A percentile compares a stretch with the other conserved stretches of the same genome.
Conservation (phyloP, 2,797 vertebrate species). For the Nannoperca australis region DNA sequence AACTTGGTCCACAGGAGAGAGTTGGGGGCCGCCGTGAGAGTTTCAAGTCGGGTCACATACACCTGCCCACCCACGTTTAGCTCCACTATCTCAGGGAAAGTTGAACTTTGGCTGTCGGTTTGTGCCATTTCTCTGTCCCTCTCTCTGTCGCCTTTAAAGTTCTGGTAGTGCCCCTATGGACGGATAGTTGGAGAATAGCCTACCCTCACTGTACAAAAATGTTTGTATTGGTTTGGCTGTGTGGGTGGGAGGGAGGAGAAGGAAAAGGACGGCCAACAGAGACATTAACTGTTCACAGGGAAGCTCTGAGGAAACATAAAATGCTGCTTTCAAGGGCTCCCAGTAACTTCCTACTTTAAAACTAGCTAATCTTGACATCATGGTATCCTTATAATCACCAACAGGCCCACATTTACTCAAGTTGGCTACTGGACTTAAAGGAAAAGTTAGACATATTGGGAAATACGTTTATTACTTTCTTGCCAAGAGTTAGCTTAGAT, state of each 20-base stretch:
- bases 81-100: conserved; percentile 91
- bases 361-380: neutral
- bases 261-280: conserved; percentile 44
- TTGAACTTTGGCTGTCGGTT: conserved; percentile 65
- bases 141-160: conserved; percentile 33
- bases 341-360: neutral
- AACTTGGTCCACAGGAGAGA: conserved; percentile 93
- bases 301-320: conserved; percentile 20
- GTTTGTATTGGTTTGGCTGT: conserved; percentile 63
- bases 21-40: conserved; percentile 87
- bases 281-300: conserved; percentile 71
- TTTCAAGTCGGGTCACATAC: conserved; percentile 92
- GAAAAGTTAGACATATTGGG: neutral
- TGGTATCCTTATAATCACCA: neutral
- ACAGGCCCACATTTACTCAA: neutral
- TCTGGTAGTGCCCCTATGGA: neutral
- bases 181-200: conserved; percentile 19
- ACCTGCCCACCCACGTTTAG: conserved; percentile 96
- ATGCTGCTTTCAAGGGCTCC: conserved; percentile 57
- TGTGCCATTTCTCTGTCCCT: conserved; percentile 79
- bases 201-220: conserved; percentile 43
- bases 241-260: conserved; percentile 77
- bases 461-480: neutral
- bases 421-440: neutral
- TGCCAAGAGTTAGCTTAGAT: neutral